Conservation (phyloP, 2,113 vertebrate species). For the Motacilla alba region DNA sequence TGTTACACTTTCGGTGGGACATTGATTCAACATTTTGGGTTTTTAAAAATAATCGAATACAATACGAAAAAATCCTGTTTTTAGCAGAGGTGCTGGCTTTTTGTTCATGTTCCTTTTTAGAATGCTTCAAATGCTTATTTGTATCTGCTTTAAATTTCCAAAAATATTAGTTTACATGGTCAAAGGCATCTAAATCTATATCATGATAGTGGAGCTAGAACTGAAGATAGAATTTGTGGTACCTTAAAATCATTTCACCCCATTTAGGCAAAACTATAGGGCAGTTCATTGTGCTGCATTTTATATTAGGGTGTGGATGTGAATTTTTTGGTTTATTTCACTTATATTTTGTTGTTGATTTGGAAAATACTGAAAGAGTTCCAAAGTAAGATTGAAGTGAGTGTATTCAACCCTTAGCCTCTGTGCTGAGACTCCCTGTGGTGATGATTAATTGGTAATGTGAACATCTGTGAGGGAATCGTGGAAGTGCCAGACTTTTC, state of each 20-base stretch:
- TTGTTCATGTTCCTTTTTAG: not conserved
- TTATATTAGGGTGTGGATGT: not conserved
- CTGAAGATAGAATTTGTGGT: not conserved
- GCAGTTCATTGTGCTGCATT: not conserved
- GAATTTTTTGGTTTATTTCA: not conserved
- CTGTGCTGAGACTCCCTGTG: not conserved
- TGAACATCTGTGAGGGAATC: slow-evolving; percentile 1
- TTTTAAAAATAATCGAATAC: rapidly evolving
- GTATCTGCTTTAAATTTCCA: not conserved
- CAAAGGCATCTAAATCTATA: not conserved
- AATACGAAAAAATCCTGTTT: not conserved
- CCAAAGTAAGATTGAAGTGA: not conserved
- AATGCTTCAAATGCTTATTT: not conserved
- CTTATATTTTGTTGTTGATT: not conserved
- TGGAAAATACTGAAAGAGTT: not conserved
- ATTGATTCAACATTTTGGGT: rapidly evolving
- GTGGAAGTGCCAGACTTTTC: not conserved
- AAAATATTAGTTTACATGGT: not conserved
- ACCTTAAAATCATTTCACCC: not conserved
- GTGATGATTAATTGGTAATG: slow-evolving; percentile 18
- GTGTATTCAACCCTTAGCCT: not conserved
- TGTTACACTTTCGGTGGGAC: not conserved
- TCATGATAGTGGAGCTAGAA: not conserved
- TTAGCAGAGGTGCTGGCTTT: not conserved
- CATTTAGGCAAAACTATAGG: not conserved